Evolutionary conservation across 35 echinoderm and acorn worm genomes (phyloP).

Genomic region (Nesometra sesokonis): DNA sequence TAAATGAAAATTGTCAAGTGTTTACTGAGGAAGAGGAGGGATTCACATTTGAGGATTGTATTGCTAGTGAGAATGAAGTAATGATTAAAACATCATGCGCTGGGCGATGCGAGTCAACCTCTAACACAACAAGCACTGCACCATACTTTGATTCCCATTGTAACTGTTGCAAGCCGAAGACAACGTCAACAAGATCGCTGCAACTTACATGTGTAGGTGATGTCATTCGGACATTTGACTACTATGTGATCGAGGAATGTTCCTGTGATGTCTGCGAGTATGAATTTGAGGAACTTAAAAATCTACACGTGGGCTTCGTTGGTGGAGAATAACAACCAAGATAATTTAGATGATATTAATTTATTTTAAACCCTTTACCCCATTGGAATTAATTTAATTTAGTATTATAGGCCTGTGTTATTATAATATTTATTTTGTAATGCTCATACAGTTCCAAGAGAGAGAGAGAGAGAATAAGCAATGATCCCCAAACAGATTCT

Average conservation of each 20-base stretch:
- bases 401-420: too few relatives aligned
- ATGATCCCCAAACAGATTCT: too few relatives aligned
- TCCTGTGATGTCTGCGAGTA: background rate
- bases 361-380: too few relatives aligned
- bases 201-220: background rate
- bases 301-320: too few relatives aligned
- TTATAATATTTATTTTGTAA: too few relatives aligned
- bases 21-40: background rate
- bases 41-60: background rate
- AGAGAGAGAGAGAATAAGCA: too few relatives aligned
- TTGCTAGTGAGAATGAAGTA: background rate
- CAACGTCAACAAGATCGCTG: background rate
- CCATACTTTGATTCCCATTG: constrained; percentile 8
- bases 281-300: too few relatives aligned
- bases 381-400: too few relatives aligned
- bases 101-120: background rate
- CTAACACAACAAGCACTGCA: background rate
- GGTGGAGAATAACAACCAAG: too few relatives aligned
- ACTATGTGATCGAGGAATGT: constrained; percentile 11
- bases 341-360: too few relatives aligned
- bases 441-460: too few relatives aligned
- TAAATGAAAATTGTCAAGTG: background rate
- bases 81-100: constrained; percentile 13
- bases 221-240: background rate
- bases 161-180: constrained; percentile 13